Percentiles rank a stretch among this genome's conserved stretches.
Evolutionary conservation across 1,140 invertebrate species (phyloP).

Genomic region (Ericerus pela): DNA sequence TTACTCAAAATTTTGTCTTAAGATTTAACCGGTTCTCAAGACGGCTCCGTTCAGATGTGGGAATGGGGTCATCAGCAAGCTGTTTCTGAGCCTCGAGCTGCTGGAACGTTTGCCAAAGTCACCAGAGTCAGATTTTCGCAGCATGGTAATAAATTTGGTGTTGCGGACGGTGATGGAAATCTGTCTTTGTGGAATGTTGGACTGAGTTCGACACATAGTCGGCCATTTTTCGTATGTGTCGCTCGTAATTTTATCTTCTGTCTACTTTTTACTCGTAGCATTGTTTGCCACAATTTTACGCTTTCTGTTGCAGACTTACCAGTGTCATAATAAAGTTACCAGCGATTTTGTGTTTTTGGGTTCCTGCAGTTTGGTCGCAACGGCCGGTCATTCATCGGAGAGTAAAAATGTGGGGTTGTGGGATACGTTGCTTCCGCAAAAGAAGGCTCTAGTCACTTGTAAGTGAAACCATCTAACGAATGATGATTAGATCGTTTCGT

Average conservation of each 20-base stretch:
- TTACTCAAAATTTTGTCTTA: constrained; percentile 22
- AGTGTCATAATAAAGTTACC: constrained; percentile 93
- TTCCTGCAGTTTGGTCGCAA: constrained; percentile 93
- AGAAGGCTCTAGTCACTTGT: constrained; percentile 72
- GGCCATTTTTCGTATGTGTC: constrained; percentile 87
- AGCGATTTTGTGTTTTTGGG: constrained; percentile 96
- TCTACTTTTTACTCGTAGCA: neutral
- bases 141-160: constrained; percentile 97
- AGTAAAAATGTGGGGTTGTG: constrained; percentile 95
- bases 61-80: constrained; percentile 91
- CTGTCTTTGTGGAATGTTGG: constrained; percentile 82
- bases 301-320: constrained; percentile 59
- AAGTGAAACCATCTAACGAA: constrained; percentile 4
- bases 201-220: constrained; percentile 57
- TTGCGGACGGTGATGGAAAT: constrained; percentile 81
- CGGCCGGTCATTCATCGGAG: constrained; percentile 90
- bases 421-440: constrained; percentile 92
- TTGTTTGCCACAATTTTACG: constrained; percentile 16
- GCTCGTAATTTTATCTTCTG: neutral
- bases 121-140: constrained; percentile 86
- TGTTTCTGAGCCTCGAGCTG: constrained; percentile 71
- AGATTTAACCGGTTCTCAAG: constrained; percentile 92
- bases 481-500: neutral
- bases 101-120: constrained; percentile 89
- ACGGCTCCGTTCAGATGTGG: constrained; percentile 94